Conservation (phyloP, 2,797 vertebrate genomes). For the Urosaurus nigricauda region DNA sequence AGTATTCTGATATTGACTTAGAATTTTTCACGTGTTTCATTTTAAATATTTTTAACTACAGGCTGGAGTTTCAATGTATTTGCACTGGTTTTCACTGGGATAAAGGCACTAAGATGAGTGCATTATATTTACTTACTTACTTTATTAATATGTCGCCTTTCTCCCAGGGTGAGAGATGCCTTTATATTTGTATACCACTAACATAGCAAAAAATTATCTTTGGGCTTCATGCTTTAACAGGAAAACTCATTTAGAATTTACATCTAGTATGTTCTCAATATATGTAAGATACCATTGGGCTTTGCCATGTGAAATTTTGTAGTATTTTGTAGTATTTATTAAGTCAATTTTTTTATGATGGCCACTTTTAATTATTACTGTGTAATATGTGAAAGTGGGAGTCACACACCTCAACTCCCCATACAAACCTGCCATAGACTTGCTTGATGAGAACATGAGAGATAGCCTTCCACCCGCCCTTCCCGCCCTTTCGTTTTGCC, state of each 20-base stretch:
- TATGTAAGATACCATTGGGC: neutral
- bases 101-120: neutral
- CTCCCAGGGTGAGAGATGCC: no score
- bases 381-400: no score
- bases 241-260: neutral
- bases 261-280: neutral
- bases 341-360: no score
- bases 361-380: no score
- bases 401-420: no score
- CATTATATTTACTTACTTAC: neutral
- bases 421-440: no score
- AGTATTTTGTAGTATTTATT: no score
- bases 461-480: no score
- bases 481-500: no score
- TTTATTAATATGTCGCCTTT: no score
- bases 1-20: neutral
- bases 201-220: neutral
- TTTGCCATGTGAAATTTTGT: neutral
- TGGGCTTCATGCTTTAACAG: neutral
- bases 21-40: neutral
- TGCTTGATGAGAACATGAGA: no score
- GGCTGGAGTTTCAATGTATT: neutral
- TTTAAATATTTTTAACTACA: no score
- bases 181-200: neutral
- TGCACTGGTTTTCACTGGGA: neutral